Conservation (phyloP, 2,797 vertebrate genomes). For the Hylomyscus alleni region DNA sequence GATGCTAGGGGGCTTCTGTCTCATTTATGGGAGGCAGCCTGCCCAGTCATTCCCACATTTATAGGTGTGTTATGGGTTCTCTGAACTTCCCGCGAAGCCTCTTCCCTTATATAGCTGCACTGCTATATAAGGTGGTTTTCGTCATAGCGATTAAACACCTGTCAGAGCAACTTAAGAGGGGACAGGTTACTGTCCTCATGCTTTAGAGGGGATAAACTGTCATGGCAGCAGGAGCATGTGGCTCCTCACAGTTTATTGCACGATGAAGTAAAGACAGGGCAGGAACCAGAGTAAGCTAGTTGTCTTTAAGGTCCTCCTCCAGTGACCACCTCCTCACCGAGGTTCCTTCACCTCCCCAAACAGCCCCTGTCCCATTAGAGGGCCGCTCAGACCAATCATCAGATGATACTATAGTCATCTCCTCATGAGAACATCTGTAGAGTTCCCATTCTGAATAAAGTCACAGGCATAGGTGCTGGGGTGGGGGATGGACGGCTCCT, state of each 20-base stretch:
- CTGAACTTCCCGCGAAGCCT: neutral
- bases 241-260: neutral
- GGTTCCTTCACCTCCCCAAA: neutral
- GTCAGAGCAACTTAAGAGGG: no score
- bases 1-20: no score
- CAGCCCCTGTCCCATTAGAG: neutral
- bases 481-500: neutral
- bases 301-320: neutral
- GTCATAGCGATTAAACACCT: no score
- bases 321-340: neutral
- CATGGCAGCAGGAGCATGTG: neutral
- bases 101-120: neutral
- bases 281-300: neutral
- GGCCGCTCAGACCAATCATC: neutral
- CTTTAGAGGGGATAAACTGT: neutral
- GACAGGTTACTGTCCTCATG: neutral
- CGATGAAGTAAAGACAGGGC: neutral
- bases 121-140: neutral
- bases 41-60: fast-evolving
- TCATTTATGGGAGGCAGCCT: neutral
- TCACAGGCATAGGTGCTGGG: neutral
- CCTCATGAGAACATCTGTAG: neutral
- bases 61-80: fast-evolving
- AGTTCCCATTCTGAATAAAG: neutral
- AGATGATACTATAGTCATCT: neutral